Evolutionary conservation across 92 coral and sea anemone species (phyloP), one percentile per base, ranked within the genome.

Genomic region (Epizoanthus fatuus): DNA sequence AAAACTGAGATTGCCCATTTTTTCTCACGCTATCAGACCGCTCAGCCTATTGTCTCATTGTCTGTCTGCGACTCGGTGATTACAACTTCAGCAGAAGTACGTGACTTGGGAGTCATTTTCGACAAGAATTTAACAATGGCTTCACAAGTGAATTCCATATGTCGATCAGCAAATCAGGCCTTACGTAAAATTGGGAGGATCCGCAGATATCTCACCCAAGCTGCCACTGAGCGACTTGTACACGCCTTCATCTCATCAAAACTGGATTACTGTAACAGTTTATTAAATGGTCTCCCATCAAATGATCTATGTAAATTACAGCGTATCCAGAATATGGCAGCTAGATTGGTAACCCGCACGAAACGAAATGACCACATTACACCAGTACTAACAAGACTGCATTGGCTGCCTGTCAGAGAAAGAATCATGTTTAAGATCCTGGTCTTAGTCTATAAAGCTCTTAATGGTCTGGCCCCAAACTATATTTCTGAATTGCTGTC

Each of bases 121-220:
- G 90, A 86, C 49, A 55, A 49, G 10, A 57, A 86, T 14, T 45
- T 56, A 53, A 79, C 69, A 68, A 69, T 79, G 86, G 85, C 69
- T 13, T 10, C 29, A 22, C 87, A 54, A 29, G 63, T 72, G 11
- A 72, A 42, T 51, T 47, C 74, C 63, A 17, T 10, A 8, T 83
- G 87, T 37, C 16, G 38, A 71, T 57, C 72, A 29, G 87, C 81
- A 37, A 57, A 71, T 39, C 37, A 66, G 67, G 78, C 72, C 63
- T 42, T 82, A 44, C 42, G 7, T 17, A 67, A 67, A 37, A 67
- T 67, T 81, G 39, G 66, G 51, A 32, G 65, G 3, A 81, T 81
- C 12, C 16, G 86, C 56, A 82, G 78, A 68, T 63, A 63, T 86
- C 76, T 75, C 68, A 86, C 49, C 40, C 58, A 16, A 25, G 62